Conservation (phyloP, 2,113 vertebrate species). For the Fregata magnificens region DNA sequence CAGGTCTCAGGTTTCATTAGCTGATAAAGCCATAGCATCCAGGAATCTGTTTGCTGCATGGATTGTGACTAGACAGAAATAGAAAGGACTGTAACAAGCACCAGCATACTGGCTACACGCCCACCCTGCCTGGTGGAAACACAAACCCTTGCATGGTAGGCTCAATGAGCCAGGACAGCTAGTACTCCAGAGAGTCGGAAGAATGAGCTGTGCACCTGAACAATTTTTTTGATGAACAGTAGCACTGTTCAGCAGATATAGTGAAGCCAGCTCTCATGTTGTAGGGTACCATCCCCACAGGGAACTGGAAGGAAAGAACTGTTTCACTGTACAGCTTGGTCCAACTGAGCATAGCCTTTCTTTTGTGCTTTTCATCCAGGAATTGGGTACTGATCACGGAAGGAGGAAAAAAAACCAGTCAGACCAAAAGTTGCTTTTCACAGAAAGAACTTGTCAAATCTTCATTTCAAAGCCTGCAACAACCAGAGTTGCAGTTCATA, state of each 20-base stretch:
- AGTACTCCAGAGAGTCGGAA: neutral
- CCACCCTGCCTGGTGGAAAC: neutral
- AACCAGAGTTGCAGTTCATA: neutral
- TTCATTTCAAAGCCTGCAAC: neutral
- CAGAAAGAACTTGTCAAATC: neutral
- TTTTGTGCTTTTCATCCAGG: neutral
- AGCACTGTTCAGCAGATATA: neutral
- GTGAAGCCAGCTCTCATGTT: neutral
- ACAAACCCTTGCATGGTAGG: neutral
- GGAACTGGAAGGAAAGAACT: neutral
- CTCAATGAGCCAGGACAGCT: neutral
- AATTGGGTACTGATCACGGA: neutral
- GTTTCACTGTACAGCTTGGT: neutral
- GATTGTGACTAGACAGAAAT: neutral
- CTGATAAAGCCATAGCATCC: neutral
- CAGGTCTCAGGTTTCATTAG: neutral
- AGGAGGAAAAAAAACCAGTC: neutral
- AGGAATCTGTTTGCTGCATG: neutral
- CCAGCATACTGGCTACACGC: too few species aligned
- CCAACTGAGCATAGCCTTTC: neutral
- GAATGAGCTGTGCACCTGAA: neutral
- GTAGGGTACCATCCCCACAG: neutral
- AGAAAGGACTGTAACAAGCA: neutral
- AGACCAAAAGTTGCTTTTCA: neutral
- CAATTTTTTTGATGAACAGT: neutral